phyloP scores from a whole-genome alignment of 2,888 invertebrate genomes.

The Tenthredo amoena region DNA sequence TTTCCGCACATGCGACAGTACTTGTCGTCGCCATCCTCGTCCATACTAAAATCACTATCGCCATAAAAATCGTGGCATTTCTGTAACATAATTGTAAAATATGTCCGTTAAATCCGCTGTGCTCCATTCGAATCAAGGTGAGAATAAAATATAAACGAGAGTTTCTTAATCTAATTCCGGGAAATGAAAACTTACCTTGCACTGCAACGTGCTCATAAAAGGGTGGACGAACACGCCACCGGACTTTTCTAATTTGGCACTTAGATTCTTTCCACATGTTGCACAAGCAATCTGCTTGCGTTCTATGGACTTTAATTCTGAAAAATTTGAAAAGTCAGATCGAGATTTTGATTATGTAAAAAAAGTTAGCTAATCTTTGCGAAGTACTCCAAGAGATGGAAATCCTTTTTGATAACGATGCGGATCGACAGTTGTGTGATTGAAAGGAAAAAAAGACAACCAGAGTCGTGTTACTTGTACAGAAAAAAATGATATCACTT shows the following conservation, averaged over 20 bases:
- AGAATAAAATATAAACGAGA: not conserved
- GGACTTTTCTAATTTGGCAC: conserved; percentile 37
- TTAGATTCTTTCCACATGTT: conserved; percentile 61
- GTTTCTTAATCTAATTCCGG: not conserved
- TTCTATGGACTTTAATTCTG: conserved; percentile 58
- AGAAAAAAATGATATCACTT: not conserved
- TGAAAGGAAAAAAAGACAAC: not conserved
- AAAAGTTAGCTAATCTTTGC: not conserved
- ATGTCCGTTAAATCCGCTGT: not conserved
- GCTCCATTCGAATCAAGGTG: not conserved
- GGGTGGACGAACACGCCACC: conserved; percentile 60
- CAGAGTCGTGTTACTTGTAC: not conserved
- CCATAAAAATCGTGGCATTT: conserved; percentile 65
- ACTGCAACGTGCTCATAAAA: conserved; percentile 62
- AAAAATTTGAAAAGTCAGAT: conserved; percentile 50
- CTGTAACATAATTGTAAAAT: conserved; percentile 57
- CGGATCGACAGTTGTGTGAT: not conserved
- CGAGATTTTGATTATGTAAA: not conserved
- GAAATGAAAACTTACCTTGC: conserved; percentile 59
- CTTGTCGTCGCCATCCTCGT: conserved; percentile 77
- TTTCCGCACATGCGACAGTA: conserved; percentile 80
- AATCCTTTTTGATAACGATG: not conserved
- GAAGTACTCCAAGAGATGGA: not conserved
- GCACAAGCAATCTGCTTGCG: conserved; percentile 59
- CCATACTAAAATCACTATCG: conserved; percentile 65